Base-by-base conservation (phyloP, 2,888 invertebrate species). In the Hesperia comma region DNA sequence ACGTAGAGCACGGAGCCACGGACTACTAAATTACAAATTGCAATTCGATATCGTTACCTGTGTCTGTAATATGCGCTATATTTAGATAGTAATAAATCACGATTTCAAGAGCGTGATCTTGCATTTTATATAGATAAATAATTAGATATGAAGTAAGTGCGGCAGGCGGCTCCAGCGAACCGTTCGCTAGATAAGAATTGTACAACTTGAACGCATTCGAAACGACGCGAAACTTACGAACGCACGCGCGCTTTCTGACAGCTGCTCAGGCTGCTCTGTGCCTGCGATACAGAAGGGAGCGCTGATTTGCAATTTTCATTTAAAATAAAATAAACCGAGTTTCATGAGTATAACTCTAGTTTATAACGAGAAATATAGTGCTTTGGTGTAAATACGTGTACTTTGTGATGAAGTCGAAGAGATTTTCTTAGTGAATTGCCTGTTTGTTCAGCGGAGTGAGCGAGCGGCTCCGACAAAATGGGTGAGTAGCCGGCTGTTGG, bases 401-500 rank as follows among this genome's bases (percentile, higher is more conserved):
- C 70, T 77, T 75, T 75, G 86, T 88, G 84, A 87, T 81, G 77
- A 83, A 85, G 86, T 81, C 72, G 75, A 81, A 69, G 67, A 76
- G 75, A 74, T 80, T 75, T 72, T 73, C 71, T 69, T 73, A 73
- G 71, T 79, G 76, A 80, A 74, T 70, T 46, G 70, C 69, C 69
- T 70, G 75, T 73, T 78, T 76, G 73, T 73, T 71, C 69, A 73
- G 74, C 75, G 71, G 74, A 70, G 67, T 73, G 70, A 77, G 72
- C 72, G 71, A 77, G 74, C 74, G 71, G 77, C 75, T 69, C 53
- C 63, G 69, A 77, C 82, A 87, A 86, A 83, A 91, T 91, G 91
- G 91, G 91, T 91, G 82, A 90, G 89, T 89, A 75, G 80, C 89
- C 88, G 89, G 89, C 80, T 80, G 54, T 68, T 61, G 56, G 68